A percentile compares a stretch with the other conserved stretches of the same genome.
These are phyloP conservation scores for Aphelinus atriplicis DNA, from an alignment of 1,140 invertebrate species.

Conservation along the genomic window DNA sequence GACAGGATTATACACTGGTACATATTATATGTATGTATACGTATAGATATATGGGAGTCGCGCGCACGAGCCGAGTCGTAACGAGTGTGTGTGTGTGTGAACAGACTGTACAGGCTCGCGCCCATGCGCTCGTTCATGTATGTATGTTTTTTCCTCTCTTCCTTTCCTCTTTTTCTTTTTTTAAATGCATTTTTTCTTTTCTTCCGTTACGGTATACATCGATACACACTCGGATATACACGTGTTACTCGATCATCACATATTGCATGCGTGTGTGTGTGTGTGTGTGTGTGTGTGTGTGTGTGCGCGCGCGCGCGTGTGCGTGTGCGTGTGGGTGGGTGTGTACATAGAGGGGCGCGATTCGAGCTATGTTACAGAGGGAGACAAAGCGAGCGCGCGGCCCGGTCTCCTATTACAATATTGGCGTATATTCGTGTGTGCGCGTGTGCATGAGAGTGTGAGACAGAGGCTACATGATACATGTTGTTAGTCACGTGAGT, in stretches of 20 bases:
- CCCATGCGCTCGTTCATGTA: background rate
- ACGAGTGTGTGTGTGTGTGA: background rate
- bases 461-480: too few relatives aligned
- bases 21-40: background rate
- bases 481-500: too few relatives aligned
- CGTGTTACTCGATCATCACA: slow-evolving; percentile 16
- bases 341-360: background rate
- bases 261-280: slow-evolving; percentile 3
- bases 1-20: background rate
- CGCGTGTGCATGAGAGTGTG: too few relatives aligned
- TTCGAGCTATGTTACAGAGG: slow-evolving; percentile 40
- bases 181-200: too few relatives aligned
- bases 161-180: too few relatives aligned
- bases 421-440: background rate
- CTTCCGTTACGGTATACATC: background rate
- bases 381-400: too few relatives aligned
- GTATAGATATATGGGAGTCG: too few relatives aligned
- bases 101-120: background rate
- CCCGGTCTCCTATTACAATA: too few relatives aligned
- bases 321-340: too few relatives aligned
- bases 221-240: slow-evolving; percentile 14
- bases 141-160: background rate
- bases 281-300: background rate
- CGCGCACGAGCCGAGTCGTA: too few relatives aligned
- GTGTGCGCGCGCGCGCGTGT: too few relatives aligned